A percentile compares a stretch with the other conserved stretches of the same genome.
These are phyloP conservation scores for Decapterus maruadsi DNA, from an alignment of 2,797 vertebrate species.

Conservation along the genomic window DNA sequence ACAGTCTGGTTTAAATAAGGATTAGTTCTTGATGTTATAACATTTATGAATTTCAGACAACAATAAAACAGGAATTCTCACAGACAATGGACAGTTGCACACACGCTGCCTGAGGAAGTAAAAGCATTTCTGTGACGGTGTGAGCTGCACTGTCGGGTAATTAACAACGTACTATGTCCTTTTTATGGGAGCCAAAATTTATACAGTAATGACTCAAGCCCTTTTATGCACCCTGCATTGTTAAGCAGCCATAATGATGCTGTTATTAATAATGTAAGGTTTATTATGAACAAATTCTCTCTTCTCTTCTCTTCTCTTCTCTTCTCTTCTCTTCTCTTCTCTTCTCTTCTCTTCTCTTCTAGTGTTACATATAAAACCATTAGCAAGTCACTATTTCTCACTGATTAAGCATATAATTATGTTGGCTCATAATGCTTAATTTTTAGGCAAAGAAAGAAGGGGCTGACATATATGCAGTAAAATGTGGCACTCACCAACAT, in stretches of 20 bases:
- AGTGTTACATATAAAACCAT: constrained; percentile 32
- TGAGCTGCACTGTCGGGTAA: constrained; percentile 32
- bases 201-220: constrained; percentile 57
- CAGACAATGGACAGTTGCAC: constrained; percentile 4
- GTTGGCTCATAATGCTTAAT: too few species aligned
- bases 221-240: constrained; percentile 62
- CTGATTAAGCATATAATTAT: constrained; percentile 21
- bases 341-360: neutral
- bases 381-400: constrained; percentile 20
- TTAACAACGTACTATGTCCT: constrained; percentile 52
- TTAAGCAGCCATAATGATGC: constrained; percentile 69
- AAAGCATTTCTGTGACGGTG: constrained; percentile 4
- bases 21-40: constrained; percentile 3
- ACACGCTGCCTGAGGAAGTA: constrained; percentile 5
- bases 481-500: neutral
- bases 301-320: constrained; percentile 18
- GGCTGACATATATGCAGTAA: too few species aligned
- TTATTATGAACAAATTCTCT: constrained; percentile 48
- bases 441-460: too few species aligned
- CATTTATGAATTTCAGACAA: neutral
- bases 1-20: neutral
- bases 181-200: constrained; percentile 53
- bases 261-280: constrained; percentile 69
- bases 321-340: constrained; percentile 6
- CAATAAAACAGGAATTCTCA: neutral